Evolutionary conservation across 2,888 invertebrate genomes (phyloP).

Genomic region (Platycnemis pennipes): DNA sequence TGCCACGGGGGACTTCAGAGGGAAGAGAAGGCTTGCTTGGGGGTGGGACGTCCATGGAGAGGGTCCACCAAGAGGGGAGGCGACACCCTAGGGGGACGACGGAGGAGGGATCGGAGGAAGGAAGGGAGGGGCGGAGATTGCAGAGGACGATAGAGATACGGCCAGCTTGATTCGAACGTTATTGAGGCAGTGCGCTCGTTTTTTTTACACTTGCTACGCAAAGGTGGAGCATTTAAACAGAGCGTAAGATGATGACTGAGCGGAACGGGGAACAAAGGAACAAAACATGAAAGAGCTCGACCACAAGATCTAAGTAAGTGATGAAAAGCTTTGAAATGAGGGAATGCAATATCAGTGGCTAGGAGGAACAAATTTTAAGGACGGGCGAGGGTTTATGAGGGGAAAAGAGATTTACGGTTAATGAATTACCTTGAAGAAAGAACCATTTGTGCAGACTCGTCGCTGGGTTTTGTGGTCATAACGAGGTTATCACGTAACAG

Average conservation of each 20-base stretch:
- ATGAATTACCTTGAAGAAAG: background rate
- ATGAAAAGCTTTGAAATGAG: background rate
- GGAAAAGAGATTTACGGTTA: background rate
- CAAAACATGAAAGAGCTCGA: background rate
- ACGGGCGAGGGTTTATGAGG: background rate
- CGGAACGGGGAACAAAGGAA: background rate
- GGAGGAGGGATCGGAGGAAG: background rate
- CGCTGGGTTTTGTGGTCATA: background rate
- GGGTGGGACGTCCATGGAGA: slow-evolving; percentile 34
- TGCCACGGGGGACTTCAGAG: slow-evolving; percentile 34
- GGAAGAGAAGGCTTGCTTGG: background rate
- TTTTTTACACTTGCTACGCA: background rate
- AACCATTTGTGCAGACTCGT: background rate
- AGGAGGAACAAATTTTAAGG: background rate
- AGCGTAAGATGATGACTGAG: background rate
- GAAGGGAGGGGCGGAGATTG: background rate
- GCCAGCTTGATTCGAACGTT: slow-evolving; percentile 26
- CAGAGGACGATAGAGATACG: background rate
- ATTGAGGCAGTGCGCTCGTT: background rate
- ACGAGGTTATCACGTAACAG: background rate
- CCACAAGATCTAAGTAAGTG: background rate
- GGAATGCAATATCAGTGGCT: background rate
- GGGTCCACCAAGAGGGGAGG: background rate
- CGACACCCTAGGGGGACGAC: slow-evolving; percentile 32
- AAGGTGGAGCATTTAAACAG: background rate